phyloP scores from a whole-genome alignment of 2,888 invertebrate genomes.

The Meghimatium bilineatum region DNA sequence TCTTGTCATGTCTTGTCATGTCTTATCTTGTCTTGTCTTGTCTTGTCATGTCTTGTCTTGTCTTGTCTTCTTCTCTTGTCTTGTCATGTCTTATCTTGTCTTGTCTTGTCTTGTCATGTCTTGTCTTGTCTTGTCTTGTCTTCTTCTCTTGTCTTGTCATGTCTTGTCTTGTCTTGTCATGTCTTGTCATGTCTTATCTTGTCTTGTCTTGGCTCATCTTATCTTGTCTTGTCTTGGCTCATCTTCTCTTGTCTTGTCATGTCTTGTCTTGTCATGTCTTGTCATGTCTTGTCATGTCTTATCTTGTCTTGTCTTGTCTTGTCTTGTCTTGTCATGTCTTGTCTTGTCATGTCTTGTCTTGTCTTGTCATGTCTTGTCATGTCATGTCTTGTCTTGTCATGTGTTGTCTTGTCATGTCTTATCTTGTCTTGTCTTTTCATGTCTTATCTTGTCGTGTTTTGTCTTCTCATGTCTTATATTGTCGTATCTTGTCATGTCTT shows the following conservation, averaged over 20 bases:
- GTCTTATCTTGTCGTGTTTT: constrained; percentile 29
- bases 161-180: neutral
- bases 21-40: neutral
- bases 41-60: neutral
- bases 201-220: neutral
- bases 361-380: too few species aligned
- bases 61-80: constrained; percentile 38
- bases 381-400: too few species aligned
- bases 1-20: neutral
- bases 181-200: neutral
- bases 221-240: neutral
- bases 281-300: neutral
- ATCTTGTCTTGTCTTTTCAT: constrained; percentile 33
- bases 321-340: too few species aligned
- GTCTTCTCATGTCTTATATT: too few species aligned
- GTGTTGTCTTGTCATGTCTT: constrained; percentile 45
- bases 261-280: neutral
- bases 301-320: neutral
- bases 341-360: too few species aligned
- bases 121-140: neutral
- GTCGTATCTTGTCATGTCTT: too few species aligned
- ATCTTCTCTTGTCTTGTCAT: neutral
- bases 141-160: constrained; percentile 32
- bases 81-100: constrained; percentile 46
- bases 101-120: constrained; percentile 28